These are phyloP conservation scores for Harpagoxenus sublaevis DNA, from an alignment of 2,888 invertebrate species.

Conservation along the genomic window DNA sequence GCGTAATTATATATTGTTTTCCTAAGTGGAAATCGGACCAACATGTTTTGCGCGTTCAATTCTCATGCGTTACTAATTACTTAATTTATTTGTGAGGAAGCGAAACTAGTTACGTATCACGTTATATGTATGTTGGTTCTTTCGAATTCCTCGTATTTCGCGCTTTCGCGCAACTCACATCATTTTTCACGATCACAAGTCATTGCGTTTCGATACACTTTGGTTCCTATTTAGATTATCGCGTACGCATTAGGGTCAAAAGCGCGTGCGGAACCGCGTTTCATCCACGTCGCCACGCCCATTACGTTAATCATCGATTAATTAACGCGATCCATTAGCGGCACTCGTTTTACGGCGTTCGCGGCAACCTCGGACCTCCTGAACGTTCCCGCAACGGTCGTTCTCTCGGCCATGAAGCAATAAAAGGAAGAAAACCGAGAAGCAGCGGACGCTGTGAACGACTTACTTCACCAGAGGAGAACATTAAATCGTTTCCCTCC, in stretches of 20 bases:
- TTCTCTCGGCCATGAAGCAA: constrained; percentile 69
- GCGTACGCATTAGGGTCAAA: constrained; percentile 34
- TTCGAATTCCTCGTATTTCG: neutral
- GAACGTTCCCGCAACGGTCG: constrained; percentile 24
- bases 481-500: neutral
- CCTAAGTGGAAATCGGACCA: constrained; percentile 47
- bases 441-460: constrained; percentile 37
- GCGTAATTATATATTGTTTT: constrained; percentile 18
- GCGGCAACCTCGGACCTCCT: constrained; percentile 31
- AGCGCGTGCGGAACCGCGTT: constrained; percentile 29
- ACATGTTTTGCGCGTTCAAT: constrained; percentile 65
- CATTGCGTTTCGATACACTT: constrained; percentile 27
- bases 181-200: constrained; percentile 29
- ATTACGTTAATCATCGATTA: constrained; percentile 59
- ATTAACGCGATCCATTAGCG: constrained; percentile 58
- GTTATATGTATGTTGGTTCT: constrained; percentile 11
- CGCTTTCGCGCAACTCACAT: neutral
- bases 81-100: constrained; percentile 65
- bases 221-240: constrained; percentile 53
- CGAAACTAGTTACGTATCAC: neutral
- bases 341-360: constrained; percentile 35
- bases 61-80: constrained; percentile 59
- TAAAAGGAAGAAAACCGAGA: constrained; percentile 60
- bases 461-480: neutral
- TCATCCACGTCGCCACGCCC: constrained; percentile 57